Evolutionary conservation across 2,797 vertebrate species (phyloP).

Genomic region (Myotis findleyi): DNA sequence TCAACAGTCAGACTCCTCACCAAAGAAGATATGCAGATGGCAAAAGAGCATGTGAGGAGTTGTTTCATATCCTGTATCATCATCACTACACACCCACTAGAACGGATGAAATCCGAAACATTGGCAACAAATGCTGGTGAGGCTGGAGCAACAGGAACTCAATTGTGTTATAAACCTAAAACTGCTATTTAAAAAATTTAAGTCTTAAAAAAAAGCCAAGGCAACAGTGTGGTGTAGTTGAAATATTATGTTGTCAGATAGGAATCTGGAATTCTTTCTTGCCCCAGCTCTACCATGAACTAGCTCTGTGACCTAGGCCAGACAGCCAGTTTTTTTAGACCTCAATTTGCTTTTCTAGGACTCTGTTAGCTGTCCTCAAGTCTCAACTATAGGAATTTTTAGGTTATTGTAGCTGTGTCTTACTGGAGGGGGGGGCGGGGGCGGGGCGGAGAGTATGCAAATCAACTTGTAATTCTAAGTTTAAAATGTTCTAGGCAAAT

Average conservation of each 20-base stretch:
- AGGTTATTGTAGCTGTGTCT: not conserved
- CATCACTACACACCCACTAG: not conserved
- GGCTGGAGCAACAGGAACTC: not conserved
- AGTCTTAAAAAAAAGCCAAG: not conserved
- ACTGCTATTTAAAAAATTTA: not conserved
- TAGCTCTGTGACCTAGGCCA: not conserved
- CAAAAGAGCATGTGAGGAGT: not conserved
- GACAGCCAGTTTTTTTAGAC: not conserved
- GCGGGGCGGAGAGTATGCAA: not conserved
- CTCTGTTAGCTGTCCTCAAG: not conserved
- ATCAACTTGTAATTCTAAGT: not conserved
- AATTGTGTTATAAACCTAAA: not conserved
- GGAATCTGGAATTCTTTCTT: not conserved
- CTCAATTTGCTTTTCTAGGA: constrained; percentile 10
- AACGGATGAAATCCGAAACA: not conserved
- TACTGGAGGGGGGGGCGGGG: not conserved
- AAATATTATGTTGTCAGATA: not conserved
- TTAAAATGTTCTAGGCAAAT: constrained; percentile 25
- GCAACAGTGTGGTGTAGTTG: not conserved
- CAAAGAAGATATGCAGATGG: not conserved
- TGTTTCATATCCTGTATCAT: not conserved
- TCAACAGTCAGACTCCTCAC: not conserved
- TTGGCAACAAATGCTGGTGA: not conserved
- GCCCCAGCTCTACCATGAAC: not conserved
- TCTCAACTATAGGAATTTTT: not conserved